Conservation (phyloP, 2,888 invertebrate species). For the Therioaphis trifolii region DNA sequence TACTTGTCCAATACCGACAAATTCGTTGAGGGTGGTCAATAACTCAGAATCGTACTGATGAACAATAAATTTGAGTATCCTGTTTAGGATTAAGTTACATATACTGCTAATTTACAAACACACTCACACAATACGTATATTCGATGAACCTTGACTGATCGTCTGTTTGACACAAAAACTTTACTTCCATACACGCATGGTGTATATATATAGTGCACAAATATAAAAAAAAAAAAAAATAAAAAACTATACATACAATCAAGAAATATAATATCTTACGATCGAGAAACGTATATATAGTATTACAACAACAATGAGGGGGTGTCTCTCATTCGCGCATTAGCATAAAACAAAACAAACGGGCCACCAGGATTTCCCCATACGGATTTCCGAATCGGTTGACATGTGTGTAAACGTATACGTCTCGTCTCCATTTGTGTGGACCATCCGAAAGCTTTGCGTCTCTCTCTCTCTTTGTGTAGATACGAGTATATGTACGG, state of each 20-base stretch:
- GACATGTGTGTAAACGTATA: slow-evolving; percentile 51
- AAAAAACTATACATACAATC: background rate
- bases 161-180: slow-evolving; percentile 51
- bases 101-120: slow-evolving; percentile 43
- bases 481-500: background rate
- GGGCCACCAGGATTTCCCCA: slow-evolving; percentile 31
- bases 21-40: slow-evolving; percentile 60
- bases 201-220: background rate
- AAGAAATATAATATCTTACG: slow-evolving; percentile 55
- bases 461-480: background rate
- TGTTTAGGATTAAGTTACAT: slow-evolving; percentile 56
- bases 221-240: background rate
- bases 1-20: slow-evolving; percentile 43
- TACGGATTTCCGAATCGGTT: slow-evolving; percentile 62
- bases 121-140: background rate
- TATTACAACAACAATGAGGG: slow-evolving; percentile 37
- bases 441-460: slow-evolving; percentile 11
- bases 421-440: slow-evolving; percentile 35
- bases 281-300: slow-evolving; percentile 16
- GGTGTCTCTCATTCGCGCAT: slow-evolving; percentile 33
- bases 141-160: slow-evolving; percentile 36
- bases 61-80: slow-evolving; percentile 60
- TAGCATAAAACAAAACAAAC: slow-evolving; percentile 56
- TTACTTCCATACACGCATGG: background rate
- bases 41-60: slow-evolving; percentile 33